These are phyloP conservation scores for Lepidochrysops patricia DNA, from an alignment of 2,888 invertebrate species.

Conservation along the genomic window DNA sequence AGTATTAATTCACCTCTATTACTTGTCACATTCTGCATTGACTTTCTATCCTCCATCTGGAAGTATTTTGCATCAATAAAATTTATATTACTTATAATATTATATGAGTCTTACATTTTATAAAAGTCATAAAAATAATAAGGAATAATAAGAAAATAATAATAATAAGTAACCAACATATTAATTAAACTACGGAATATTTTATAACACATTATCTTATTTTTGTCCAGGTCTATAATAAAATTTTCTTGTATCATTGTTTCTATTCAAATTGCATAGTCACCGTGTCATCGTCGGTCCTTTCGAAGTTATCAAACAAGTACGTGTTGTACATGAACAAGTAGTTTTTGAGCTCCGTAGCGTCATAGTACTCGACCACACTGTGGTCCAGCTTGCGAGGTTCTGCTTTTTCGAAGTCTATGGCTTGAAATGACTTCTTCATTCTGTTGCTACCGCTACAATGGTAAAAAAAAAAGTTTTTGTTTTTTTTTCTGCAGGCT, in stretches of 20 bases:
- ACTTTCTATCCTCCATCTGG: conserved; percentile 48
- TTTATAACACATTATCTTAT: no score
- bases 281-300: background rate
- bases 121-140: no score
- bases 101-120: no score
- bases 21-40: conserved; percentile 41
- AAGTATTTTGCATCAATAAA: background rate
- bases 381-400: conserved; percentile 32
- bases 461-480: no score
- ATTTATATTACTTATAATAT: background rate
- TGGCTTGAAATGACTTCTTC: conserved; percentile 30
- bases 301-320: background rate
- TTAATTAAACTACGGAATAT: no score
- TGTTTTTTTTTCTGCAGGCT: no score
- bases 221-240: no score
- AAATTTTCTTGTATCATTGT: no score
- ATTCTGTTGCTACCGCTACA: background rate
- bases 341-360: background rate
- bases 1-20: conserved; percentile 43
- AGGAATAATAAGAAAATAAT: no score
- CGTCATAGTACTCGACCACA: background rate
- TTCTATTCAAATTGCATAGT: no score
- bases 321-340: background rate
- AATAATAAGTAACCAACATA: no score
- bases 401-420: conserved; percentile 38